These are phyloP conservation scores for Chironex yamaguchii DNA, from an alignment of 30 jellyfish, hydroid and myxozoan species.

Conservation along the genomic window DNA sequence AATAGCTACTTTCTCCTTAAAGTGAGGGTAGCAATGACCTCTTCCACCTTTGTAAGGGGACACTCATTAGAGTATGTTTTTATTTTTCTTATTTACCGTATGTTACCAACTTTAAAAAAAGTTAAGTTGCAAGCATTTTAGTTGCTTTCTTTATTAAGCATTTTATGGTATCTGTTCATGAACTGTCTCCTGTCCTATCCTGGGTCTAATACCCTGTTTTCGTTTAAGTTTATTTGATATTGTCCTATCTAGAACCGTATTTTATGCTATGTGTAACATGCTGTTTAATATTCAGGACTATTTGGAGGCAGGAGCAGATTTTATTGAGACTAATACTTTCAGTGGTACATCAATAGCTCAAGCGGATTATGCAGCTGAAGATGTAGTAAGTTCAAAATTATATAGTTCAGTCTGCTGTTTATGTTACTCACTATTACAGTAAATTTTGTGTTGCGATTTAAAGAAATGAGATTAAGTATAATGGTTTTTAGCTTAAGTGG, in stretches of 20 bases:
- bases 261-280: neutral
- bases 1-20: no score
- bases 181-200: neutral
- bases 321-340: slow-evolving; percentile 96
- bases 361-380: slow-evolving; percentile 95
- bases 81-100: no score
- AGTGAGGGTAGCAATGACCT: no score
- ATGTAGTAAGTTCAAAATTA: slow-evolving; percentile 60
- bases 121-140: no score
- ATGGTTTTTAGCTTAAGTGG: no score
- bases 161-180: neutral
- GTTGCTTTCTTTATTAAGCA: neutral
- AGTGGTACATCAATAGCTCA: slow-evolving; percentile 98
- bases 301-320: slow-evolving; percentile 98
- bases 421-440: neutral
- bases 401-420: neutral
- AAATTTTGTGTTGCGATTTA: neutral
- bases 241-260: neutral
- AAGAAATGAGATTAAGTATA: no score
- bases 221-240: no score
- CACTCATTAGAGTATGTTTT: no score
- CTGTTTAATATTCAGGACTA: slow-evolving; percentile 61
- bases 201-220: neutral
- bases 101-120: no score
- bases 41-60: no score